Evolutionary conservation across 2,797 vertebrate species (phyloP).

Genomic region (Corythornis leucogaster): DNA sequence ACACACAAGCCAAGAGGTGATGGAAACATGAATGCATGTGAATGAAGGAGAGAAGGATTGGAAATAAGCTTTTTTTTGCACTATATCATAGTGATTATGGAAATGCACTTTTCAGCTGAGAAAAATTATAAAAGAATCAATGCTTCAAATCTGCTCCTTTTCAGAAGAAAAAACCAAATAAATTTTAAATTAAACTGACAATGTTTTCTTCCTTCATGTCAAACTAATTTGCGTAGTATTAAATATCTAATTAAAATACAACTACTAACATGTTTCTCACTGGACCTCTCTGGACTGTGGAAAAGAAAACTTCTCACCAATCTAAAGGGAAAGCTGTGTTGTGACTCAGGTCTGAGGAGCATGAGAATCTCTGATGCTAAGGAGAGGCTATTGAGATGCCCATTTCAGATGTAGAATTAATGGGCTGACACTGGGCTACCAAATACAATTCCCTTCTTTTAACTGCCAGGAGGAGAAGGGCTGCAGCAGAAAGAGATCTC

Average conservation of each 20-base stretch:
- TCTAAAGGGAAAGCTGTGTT: not conserved
- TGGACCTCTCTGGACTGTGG: not conserved
- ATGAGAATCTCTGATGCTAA: conserved; percentile 10
- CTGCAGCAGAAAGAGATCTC: not conserved
- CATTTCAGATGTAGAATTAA: not conserved
- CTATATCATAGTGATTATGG: not conserved
- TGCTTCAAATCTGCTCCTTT: not conserved
- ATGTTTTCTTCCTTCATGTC: conserved; percentile 20
- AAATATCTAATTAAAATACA: conserved; percentile 58
- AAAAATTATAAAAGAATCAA: not conserved
- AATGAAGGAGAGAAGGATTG: not conserved
- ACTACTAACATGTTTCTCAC: conserved; percentile 28
- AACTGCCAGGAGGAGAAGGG: not conserved
- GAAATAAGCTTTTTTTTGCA: not conserved
- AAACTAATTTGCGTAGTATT: conserved; percentile 34
- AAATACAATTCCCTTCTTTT: not conserved
- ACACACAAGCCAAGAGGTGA: not conserved
- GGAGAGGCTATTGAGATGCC: not conserved
- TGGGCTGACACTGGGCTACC: not conserved
- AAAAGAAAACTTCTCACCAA: not conserved
- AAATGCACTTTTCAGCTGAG: not conserved
- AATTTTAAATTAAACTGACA: conserved; percentile 10
- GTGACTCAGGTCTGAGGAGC: not conserved
- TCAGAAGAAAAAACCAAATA: conserved; percentile 34
- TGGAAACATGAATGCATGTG: not conserved